Base-by-base conservation (phyloP, 1,140 invertebrate genomes). In the Radopholus similis region DNA sequence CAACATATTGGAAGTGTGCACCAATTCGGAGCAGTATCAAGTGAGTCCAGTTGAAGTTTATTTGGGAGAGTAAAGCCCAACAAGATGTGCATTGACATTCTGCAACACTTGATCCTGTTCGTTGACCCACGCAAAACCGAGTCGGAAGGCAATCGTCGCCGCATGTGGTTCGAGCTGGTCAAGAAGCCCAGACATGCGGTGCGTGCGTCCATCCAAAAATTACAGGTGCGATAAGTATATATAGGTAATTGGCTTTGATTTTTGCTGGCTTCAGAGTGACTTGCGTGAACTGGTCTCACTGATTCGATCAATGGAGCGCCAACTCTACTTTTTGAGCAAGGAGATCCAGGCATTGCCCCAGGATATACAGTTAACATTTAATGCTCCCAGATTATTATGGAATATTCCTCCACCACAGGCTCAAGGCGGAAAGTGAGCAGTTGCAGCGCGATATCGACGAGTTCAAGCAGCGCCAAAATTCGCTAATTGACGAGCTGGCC, bases 41-140 rank as follows among this genome's bases (percentile, higher is more conserved):
- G 57, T 74, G 26, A 32, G 11, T 35, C 28, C 1, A 42, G 21
- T 42, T 66, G 23, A 9, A 30, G 38, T n/a, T 15, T 63, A 23
- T 60, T 60, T 21, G 11, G 21, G n/a, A 4, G 35, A 26, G 6
- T 62, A 51, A 21, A 9, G 1, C 11, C 11, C 11, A 28, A 54
- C 56, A 21, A 70, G 51, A 70, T 70, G 68, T 55, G 60, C 34
- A 84, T 98, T 73, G 95, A 98, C 82, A 91, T 98, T 68, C 90
- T 97, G 0, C 98, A 98, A 84, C 97, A 97, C 85, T 85, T 98
- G 2, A 83, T 98, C 38, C 87, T 98, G 0, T 95, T 95, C 84
- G 92, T 97, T 15, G 95, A 97, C 84, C 93, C 94, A 0, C 90
- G 92, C 75, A 87, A 93, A 62, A 95, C 95, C 77, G 90, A 94